A percentile compares a stretch with the other conserved stretches of the same genome.
Conservation (phyloP, 64 coral and sea anemone genomes). For the Platygyra sinensis region DNA sequence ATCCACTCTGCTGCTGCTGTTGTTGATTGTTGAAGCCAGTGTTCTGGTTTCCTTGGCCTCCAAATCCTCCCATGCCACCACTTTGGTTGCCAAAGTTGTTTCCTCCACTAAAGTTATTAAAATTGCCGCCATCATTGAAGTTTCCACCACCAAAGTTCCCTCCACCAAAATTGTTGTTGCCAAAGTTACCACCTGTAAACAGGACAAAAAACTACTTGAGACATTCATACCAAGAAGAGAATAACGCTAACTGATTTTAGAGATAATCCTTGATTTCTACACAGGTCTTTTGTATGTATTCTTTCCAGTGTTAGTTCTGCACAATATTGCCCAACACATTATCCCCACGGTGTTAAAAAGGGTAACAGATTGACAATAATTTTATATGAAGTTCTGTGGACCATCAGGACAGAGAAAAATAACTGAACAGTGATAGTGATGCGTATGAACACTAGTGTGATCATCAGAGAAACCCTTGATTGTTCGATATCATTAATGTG, state of each 20-base stretch:
- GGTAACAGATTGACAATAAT: too few relatives aligned
- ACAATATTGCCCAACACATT: too few relatives aligned
- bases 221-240: not conserved
- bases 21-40: conserved; percentile 51
- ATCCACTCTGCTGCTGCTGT: conserved; percentile 58
- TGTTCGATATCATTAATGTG: too few relatives aligned
- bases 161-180: conserved; percentile 63
- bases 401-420: too few relatives aligned
- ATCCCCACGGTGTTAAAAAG: too few relatives aligned
- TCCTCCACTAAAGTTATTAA: conserved; percentile 47
- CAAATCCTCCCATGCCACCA: conserved; percentile 66
- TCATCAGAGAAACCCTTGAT: too few relatives aligned
- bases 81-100: conserved; percentile 81
- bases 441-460: too few relatives aligned
- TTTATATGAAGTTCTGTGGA: too few relatives aligned
- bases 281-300: too few relatives aligned
- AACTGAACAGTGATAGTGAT: too few relatives aligned
- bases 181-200: conserved; percentile 24
- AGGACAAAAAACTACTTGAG: not conserved
- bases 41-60: conserved; percentile 68
- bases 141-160: conserved; percentile 68
- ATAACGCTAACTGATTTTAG: not conserved
- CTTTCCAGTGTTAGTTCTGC: too few relatives aligned
- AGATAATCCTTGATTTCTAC: too few relatives aligned
- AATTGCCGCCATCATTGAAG: conserved; percentile 45